A percentile compares a stretch with the other conserved stretches of the same genome.
These are phyloP conservation scores for Camelus dromedarius DNA, from an alignment of 2,113 vertebrate species.

Conservation along the genomic window DNA sequence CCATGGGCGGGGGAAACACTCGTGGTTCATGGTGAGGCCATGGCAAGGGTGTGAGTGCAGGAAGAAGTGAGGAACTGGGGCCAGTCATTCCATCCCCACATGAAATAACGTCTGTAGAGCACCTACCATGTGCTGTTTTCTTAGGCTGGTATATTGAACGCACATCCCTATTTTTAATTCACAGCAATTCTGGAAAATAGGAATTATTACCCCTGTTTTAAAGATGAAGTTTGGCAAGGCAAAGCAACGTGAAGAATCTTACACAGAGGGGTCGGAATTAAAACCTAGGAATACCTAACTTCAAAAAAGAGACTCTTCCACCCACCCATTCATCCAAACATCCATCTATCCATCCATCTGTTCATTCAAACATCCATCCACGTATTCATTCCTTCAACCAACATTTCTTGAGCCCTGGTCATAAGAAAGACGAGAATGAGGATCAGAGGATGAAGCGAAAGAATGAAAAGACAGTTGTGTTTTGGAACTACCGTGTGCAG, in stretches of 20 bases:
- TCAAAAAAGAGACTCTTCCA: not conserved
- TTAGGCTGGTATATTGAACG: accelerated
- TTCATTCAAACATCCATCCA: not conserved
- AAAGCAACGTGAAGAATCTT: not conserved
- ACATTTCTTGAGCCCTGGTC: not conserved
- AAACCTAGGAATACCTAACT: not conserved
- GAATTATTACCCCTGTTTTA: not conserved
- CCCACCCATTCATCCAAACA: not conserved
- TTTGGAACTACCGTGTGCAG: not conserved
- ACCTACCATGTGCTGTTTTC: accelerated
- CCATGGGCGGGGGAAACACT: accelerated
- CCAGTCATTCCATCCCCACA: accelerated
- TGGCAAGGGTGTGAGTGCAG: accelerated
- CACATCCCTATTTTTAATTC: not conserved
- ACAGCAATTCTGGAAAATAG: not conserved
- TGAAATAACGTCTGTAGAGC: not conserved
- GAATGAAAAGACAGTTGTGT: no score
- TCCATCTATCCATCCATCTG: not conserved
- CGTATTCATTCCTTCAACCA: not conserved
- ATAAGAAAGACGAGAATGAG: not conserved
- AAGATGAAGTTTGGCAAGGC: not conserved
- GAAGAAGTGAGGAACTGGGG: no score
- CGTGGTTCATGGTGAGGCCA: accelerated
- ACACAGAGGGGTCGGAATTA: not conserved
- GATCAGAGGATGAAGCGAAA: not conserved